A percentile compares a stretch with the other conserved stretches of the same genome.
Evolutionary conservation across 2,113 vertebrate genomes (phyloP).

Genomic region (Calypte anna): DNA sequence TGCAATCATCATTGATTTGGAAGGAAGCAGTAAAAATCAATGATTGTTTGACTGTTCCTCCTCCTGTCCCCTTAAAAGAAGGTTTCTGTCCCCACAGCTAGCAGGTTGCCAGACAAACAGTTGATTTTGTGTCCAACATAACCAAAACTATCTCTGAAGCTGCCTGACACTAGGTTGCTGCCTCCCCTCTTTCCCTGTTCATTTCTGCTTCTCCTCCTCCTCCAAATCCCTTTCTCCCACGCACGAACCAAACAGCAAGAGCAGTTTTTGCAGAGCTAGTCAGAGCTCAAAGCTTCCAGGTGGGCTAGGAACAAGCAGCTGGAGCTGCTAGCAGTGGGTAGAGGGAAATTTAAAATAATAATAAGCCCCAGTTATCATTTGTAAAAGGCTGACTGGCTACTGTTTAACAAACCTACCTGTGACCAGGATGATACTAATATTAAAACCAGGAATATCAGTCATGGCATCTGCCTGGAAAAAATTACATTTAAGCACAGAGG

Average conservation of each 20-base stretch:
- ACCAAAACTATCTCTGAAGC: neutral
- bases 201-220: neutral
- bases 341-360: constrained; percentile 11
- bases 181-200: neutral
- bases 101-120: neutral
- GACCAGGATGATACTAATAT: neutral
- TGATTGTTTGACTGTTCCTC: neutral
- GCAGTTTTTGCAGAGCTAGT: neutral
- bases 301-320: constrained; percentile 5
- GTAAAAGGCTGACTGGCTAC: constrained; percentile 4
- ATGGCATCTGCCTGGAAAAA: neutral
- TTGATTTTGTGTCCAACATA: neutral
- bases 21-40: neutral
- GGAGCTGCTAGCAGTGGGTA: neutral
- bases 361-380: neutral
- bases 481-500: neutral
- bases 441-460: neutral
- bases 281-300: constrained; percentile 6
- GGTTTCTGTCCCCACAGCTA: neutral
- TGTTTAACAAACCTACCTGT: neutral
- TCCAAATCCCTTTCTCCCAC: neutral
- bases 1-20: neutral
- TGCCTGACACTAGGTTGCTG: neutral
- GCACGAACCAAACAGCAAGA: neutral
- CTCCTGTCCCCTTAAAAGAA: neutral